phyloP scores from a whole-genome alignment of 2,888 invertebrate genomes.

The Hedya salicella region DNA sequence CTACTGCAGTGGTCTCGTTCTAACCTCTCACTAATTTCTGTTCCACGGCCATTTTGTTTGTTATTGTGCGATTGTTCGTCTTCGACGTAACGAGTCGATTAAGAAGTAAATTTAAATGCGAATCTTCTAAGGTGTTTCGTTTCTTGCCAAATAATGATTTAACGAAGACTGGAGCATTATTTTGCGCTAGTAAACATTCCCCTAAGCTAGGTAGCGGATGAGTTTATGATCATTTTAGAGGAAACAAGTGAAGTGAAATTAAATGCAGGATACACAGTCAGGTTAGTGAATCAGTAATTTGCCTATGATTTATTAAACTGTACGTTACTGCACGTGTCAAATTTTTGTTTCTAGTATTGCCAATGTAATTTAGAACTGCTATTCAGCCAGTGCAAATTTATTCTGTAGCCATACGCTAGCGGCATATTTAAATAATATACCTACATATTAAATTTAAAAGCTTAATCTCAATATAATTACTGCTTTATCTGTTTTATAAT shows the following conservation, averaged over 20 bases:
- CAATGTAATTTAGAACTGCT: no score
- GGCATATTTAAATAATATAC: no score
- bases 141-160: background rate
- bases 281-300: conserved; percentile 43
- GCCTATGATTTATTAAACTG: conserved; percentile 1
- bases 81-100: conserved; percentile 1
- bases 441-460: no score
- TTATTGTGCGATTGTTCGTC: conserved; percentile 35
- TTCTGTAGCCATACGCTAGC: conserved; percentile 11
- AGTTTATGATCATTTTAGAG: conserved; percentile 29
- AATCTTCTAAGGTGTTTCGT: background rate
- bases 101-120: conserved; percentile 14
- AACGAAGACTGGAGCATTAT: background rate
- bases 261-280: conserved; percentile 54
- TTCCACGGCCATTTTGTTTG: conserved; percentile 41
- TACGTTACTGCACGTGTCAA: no score
- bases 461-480: no score
- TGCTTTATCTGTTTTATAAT: no score
- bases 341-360: no score
- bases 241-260: conserved; percentile 42
- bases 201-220: conserved; percentile 6
- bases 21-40: conserved; percentile 5
- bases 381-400: conserved; percentile 19
- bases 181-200: conserved; percentile 1
- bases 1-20: conserved; percentile 1